Conservation (phyloP, 2,113 vertebrate genomes). For the Arizona elegans region DNA sequence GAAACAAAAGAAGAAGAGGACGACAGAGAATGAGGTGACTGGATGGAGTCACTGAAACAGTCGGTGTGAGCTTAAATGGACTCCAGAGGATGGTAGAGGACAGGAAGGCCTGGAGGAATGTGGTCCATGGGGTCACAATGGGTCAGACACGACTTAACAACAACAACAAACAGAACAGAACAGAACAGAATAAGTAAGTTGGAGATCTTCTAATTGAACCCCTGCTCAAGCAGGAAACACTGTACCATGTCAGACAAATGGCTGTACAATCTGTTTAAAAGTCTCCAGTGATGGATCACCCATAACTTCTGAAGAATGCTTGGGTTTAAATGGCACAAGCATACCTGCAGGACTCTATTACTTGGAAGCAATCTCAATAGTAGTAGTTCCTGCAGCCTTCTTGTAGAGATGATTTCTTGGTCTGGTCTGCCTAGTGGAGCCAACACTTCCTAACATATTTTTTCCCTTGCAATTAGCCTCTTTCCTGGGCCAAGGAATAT, state of each 20-base stretch:
- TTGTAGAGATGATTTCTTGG: background rate
- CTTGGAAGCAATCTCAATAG: background rate
- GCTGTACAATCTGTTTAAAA: background rate
- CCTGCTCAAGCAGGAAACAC: background rate
- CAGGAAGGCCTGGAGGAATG: no score
- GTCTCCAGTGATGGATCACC: background rate
- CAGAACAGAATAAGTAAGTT: background rate
- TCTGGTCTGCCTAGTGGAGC: background rate
- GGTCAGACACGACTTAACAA: no score
- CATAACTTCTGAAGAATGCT: background rate
- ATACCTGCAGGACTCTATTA: background rate
- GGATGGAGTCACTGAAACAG: no score
- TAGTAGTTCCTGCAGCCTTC: background rate
- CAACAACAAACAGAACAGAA: no score
- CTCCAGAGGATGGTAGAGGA: no score
- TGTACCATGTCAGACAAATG: background rate
- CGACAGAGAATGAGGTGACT: no score
- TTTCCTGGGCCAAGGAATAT: background rate
- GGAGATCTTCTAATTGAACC: background rate
- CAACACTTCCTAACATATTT: background rate
- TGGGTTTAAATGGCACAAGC: background rate
- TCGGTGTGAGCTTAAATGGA: no score
- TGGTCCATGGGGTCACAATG: no score
- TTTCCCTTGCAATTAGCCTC: background rate
- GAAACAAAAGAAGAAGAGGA: no score